phyloP scores from a whole-genome alignment of 1,140 invertebrate genomes.

The Manduca sexta region DNA sequence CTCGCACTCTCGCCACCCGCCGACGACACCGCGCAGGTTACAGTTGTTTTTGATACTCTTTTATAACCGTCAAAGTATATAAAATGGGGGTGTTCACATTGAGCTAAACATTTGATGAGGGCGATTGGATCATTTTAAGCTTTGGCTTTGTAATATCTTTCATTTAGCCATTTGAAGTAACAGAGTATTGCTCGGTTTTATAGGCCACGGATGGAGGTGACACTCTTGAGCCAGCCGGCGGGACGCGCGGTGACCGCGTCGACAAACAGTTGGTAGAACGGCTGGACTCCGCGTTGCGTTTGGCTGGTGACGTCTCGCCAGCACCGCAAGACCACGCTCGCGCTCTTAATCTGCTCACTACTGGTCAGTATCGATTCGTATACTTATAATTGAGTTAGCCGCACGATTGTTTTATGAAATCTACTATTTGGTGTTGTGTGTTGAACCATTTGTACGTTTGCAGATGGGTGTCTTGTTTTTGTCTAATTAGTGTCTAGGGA shows the following conservation, averaged over 20 bases:
- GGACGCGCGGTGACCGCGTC: conserved; percentile 5
- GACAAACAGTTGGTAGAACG: conserved; percentile 24
- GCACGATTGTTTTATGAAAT: too few relatives aligned
- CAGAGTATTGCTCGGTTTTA: too few relatives aligned
- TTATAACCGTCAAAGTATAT: neutral
- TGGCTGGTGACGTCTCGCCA: conserved; percentile 28
- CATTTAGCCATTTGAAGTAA: too few relatives aligned
- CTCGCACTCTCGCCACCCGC: conserved; percentile 1
- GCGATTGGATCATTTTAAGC: too few relatives aligned
- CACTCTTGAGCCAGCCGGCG: conserved; percentile 5
- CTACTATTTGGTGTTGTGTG: too few relatives aligned
- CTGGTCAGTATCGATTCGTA: conserved; percentile 18
- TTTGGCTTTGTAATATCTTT: too few relatives aligned
- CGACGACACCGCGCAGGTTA: conserved; percentile 15
- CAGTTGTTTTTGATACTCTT: neutral
- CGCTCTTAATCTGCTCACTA: conserved; percentile 46
- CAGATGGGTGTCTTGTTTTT: too few relatives aligned
- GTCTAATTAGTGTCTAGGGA: too few relatives aligned
- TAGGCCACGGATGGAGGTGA: conserved; percentile 1
- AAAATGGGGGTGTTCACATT: neutral
- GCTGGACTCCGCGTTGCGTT: conserved; percentile 27
- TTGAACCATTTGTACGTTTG: too few relatives aligned
- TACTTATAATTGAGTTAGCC: neutral
- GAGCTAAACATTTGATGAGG: neutral
- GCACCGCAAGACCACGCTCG: conserved; percentile 27